Conservation (phyloP, 2,113 vertebrate species). For the Indicator maculatus region DNA sequence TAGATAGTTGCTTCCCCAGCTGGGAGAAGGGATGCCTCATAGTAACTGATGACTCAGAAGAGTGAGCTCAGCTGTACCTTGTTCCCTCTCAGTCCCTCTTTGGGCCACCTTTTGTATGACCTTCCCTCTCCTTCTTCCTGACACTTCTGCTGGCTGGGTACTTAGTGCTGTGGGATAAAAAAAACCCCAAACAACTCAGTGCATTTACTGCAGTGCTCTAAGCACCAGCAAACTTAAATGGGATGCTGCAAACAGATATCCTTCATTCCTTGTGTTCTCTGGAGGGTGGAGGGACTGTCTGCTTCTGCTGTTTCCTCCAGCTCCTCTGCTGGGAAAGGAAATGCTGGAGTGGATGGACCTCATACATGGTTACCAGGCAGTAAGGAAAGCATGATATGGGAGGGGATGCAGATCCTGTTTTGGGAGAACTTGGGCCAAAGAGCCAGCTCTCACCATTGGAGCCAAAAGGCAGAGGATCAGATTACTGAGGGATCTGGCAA, state of each 20-base stretch:
- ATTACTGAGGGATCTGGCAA: conserved; percentile 52
- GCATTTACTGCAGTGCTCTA: not conserved
- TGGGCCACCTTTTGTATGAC: not conserved
- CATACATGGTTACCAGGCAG: not conserved
- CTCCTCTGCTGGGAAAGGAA: not conserved
- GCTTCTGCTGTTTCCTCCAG: not conserved
- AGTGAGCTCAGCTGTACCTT: not conserved
- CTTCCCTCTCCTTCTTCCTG: not conserved
- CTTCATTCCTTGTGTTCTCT: not conserved
- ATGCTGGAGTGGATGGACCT: not conserved
- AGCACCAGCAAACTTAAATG: not conserved
- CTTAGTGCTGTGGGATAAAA: not conserved
- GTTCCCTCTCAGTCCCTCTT: not conserved
- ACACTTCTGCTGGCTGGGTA: not conserved
- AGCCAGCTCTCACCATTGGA: not conserved
- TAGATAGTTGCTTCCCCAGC: not conserved
- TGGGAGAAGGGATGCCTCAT: not conserved
- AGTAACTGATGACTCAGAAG: accelerated
- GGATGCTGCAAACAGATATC: not conserved
- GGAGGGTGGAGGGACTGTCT: not conserved
- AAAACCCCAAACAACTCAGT: no score
- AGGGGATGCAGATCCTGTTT: not conserved
- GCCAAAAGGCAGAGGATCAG: conserved; percentile 38
- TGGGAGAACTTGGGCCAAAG: not conserved
- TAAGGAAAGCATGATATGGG: not conserved